Evolutionary conservation across 2,797 vertebrate genomes (phyloP), one percentile per base, ranked within the genome.

Genomic region (Smutsia temminckii): DNA sequence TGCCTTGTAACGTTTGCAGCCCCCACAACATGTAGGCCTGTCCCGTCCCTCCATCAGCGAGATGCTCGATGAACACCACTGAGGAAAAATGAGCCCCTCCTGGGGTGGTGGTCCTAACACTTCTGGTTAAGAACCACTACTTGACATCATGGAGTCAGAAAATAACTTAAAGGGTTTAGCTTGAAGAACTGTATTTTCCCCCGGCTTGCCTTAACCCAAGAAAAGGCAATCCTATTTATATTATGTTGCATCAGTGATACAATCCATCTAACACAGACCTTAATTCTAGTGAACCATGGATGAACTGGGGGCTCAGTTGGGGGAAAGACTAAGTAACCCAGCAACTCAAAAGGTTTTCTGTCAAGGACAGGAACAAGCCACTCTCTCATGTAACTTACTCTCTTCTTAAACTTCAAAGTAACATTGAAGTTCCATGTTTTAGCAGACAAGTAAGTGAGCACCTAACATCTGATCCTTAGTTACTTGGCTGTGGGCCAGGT

Each of bases 241-340:
- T 40, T 7, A 25, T 0, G 0, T 18, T 37, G 9, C 29, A 37
- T 37, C 53, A 61, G 23, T 0, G 23, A 23, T 1, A 29, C 5
- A 32, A 25, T 23, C 2, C 40, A 13, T 27, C 21, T 14, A 53
- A 42, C 16, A 40, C 2, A 85, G 86, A 69, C 29, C 53, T 42
- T 34, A 59, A 59, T 14, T 5, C 5, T 5, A 59, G n/a, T 5
- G 40, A 81, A 14, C 51, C 0, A 0, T 0, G 27, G 53, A 12
- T 37, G 32, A 71, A 77, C n/a, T 1, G 1, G 25, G 11, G 29
- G 57, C 51, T 25, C 16, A 51, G 6, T 14, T 34, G 8, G 17
- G 75, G n/a, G 8, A 17, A 71, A 63, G 13, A 61, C 59, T 12
- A 53, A 32, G 5, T 8, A 40, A 27, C 11, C 5, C 53, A 29